These are phyloP conservation scores for Polietes domitor DNA, from an alignment of 2,888 invertebrate genomes.

Conservation along the genomic window DNA sequence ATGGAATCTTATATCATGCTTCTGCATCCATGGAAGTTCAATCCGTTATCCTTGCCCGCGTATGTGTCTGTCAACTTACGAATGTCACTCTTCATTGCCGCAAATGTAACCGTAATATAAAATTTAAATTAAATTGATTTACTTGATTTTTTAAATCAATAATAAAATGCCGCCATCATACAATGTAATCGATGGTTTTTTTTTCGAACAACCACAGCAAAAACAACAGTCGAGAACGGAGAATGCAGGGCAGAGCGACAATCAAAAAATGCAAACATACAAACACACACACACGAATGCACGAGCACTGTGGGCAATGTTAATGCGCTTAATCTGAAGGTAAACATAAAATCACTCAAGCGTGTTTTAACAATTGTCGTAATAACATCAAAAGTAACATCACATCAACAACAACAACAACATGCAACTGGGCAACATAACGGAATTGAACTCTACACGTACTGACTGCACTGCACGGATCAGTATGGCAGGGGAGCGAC, in stretches of 20 bases:
- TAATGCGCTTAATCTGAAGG: slow-evolving; percentile 66
- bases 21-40: no score
- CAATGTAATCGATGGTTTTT: neutral
- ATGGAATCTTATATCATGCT: no score
- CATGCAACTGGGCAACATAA: neutral
- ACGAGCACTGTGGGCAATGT: slow-evolving; percentile 36
- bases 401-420: slow-evolving; percentile 20
- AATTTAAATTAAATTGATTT: slow-evolving; percentile 25
- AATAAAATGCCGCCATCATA: neutral
- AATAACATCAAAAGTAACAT: slow-evolving; percentile 59
- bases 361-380: slow-evolving; percentile 62
- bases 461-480: neutral
- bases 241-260: neutral
- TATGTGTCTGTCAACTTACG: neutral
- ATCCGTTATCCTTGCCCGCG: no score
- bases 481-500: slow-evolving; percentile 1
- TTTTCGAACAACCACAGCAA: slow-evolving; percentile 10
- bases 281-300: slow-evolving; percentile 30
- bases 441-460: neutral
- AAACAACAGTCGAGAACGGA: neutral
- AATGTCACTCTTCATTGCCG: slow-evolving; percentile 7
- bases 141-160: slow-evolving; percentile 7
- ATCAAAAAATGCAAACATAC: slow-evolving; percentile 10
- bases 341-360: slow-evolving; percentile 64
- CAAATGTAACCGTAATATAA: slow-evolving; percentile 11